Base-by-base conservation (phyloP, 1,140 invertebrate species). In the Proctacanthus coquilletti region DNA sequence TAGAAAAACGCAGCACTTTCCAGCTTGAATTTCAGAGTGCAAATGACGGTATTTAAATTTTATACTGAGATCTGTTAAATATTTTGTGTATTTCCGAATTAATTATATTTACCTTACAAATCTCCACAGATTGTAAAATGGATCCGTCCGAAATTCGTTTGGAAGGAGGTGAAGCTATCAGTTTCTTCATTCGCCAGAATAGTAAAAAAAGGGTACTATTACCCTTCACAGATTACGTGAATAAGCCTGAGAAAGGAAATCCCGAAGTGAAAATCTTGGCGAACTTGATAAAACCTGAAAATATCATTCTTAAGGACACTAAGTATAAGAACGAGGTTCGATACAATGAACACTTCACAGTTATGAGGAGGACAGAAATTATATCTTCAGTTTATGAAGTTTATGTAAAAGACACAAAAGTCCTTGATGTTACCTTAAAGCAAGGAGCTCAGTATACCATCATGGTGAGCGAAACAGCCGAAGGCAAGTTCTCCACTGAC, bases 401-500 rank as follows among this genome's bases (percentile, higher is more conserved):
- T n/a, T 46, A 42, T 18, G 38, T 69, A 2, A 53, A 61, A 14
- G 40, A 49, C 2, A 21, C 30, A 1, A 3, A 27, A 0, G 21
- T 65, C 0, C 34, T 18, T 2, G 10, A 23, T 0, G 41, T 64
- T 3, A 23, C 0, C 42, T 77, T 2, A 61, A 62, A 18, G 44
- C 61, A 61, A 5, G 74, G 74, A 2, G 75, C 71, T 8, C 69
- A 74, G n/a, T 77, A 75, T 38, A 66, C 70, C 0, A 39, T 76
- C 2, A 18, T 74, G 0, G 50, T 69, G 15, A 42, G 53, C 17
- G 43, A 62, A 18, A 15, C 31, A 2, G 0, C 17, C 0, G 2
- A 49, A 34, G 20, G 3, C 0, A 18, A 14, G 0, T 18, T 31
- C 40, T 1, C 2, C 50, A n/a, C 0, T 49, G 6, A 42, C 45